Evolutionary conservation across 2,888 invertebrate genomes (phyloP), one percentile per base, ranked within the genome.

Genomic region (Drosophila anceps): DNA sequence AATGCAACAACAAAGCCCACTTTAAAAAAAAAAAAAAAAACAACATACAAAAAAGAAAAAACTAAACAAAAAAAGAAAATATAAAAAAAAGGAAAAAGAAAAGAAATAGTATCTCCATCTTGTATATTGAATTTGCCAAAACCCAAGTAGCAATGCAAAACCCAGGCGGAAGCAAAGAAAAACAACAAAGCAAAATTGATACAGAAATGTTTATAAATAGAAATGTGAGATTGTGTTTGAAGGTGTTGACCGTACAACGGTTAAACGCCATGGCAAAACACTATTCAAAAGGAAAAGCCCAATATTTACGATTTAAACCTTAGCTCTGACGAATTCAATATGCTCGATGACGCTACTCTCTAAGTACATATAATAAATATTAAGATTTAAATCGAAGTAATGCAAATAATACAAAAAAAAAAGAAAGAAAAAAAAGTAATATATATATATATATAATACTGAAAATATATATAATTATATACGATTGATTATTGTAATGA

Each of bases 311-410:
- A 84, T 80, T 76, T 75, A 75, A 76, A 76, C 82, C 76, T 70
- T 73, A 76, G 77, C 67, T 79, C 82, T 82, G 90, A 90, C 90
- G 82, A 90, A 90, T 91, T 91, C 91, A 90, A 90, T 91, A 90
- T 91, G 89, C 91, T 91, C 83, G 91, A 91, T 88, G 90, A 90
- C 90, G 90, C 82, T 85, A 87, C 86, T 86, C 86, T 87, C 88
- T 88, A 87, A 88, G 86, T 87, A 88, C 80, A 81, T 76, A 83
- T 68, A 77, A 65, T 84, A 86, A 70, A 55, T 71, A 71, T 73
- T 84, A 85, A 85, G 81, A 63, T 81, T 76, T 69, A 86, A 81
- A 79, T 80, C 82, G 68, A 81, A 75, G 81, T 76, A 86, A 81
- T 67, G 57, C 73, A 72, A 75, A 76, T 64, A 76, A 76, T 29